phyloP scores from a whole-genome alignment of 2,797 vertebrate genomes.

The Masticophis lateralis region DNA sequence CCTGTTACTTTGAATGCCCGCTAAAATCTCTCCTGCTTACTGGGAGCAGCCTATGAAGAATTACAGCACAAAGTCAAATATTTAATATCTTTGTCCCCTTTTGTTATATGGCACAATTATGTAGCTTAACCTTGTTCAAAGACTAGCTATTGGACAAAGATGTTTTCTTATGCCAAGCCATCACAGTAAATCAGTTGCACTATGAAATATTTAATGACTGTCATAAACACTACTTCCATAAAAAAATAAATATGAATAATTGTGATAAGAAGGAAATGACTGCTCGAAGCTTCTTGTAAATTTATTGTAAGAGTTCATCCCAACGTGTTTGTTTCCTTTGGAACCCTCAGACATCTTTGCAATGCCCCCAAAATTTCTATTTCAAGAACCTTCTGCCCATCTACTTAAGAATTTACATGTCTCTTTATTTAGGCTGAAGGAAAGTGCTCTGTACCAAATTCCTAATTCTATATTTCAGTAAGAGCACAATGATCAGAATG shows the following conservation, averaged over 20 bases:
- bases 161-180: slow-evolving; percentile 33
- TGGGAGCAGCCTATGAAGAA: slow-evolving; percentile 41
- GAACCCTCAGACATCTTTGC: background rate
- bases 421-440: too few species aligned
- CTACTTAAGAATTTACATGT: background rate
- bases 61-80: slow-evolving; percentile 60
- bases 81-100: slow-evolving; percentile 49
- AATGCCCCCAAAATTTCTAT: background rate
- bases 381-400: background rate
- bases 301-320: background rate
- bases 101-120: slow-evolving; percentile 21
- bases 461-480: too few species aligned
- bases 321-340: background rate
- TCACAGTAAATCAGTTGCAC: slow-evolving; percentile 11
- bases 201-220: accelerated
- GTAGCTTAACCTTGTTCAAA: slow-evolving; percentile 41
- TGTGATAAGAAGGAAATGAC: background rate
- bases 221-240: background rate
- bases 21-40: slow-evolving; percentile 47
- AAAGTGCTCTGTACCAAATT: background rate
- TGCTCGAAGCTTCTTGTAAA: background rate
- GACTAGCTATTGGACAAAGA: slow-evolving; percentile 34
- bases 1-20: background rate
- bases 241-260: background rate
- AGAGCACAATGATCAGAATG: background rate